A percentile compares a stretch with the other conserved stretches of the same genome.
These are phyloP conservation scores for Ornithoptera priamus DNA, from an alignment of 2,888 invertebrate species.

Conservation along the genomic window DNA sequence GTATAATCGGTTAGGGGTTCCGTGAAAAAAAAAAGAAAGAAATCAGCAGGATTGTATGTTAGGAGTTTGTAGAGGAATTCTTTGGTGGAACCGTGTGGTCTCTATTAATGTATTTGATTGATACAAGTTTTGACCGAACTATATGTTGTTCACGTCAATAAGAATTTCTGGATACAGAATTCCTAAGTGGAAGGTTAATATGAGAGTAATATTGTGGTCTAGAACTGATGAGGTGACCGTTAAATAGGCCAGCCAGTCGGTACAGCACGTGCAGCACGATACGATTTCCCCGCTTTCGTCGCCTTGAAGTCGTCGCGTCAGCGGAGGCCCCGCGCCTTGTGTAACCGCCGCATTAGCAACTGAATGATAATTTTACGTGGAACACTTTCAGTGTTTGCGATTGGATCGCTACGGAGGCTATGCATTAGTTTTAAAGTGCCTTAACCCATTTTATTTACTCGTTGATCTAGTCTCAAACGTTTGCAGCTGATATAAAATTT, in stretches of 20 bases:
- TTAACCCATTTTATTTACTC: neutral
- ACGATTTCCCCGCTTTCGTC: conserved; percentile 36
- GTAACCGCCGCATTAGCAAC: conserved; percentile 11
- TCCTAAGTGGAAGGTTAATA: too few relatives aligned
- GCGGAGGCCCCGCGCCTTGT: conserved; percentile 16
- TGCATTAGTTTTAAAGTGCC: neutral
- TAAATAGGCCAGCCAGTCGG: neutral
- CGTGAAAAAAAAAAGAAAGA: too few relatives aligned
- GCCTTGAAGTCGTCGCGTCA: conserved; percentile 30
- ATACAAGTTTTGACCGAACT: too few relatives aligned
- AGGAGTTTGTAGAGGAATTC: too few relatives aligned
- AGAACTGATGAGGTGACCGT: neutral
- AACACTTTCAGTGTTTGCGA: conserved; percentile 19
- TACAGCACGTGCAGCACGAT: neutral
- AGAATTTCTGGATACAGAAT: too few relatives aligned
- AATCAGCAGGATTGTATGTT: too few relatives aligned
- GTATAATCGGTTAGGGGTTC: too few relatives aligned
- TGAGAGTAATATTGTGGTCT: too few relatives aligned
- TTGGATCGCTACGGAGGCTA: neutral
- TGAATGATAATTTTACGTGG: conserved; percentile 21
- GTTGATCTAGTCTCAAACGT: neutral
- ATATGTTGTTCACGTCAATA: too few relatives aligned
- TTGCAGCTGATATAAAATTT: neutral
- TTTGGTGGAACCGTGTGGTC: too few relatives aligned
- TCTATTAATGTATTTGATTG: too few relatives aligned